Evolutionary conservation across 1,140 invertebrate species (phyloP), one percentile per base, ranked within the genome.

Genomic region (Cydia splendana): DNA sequence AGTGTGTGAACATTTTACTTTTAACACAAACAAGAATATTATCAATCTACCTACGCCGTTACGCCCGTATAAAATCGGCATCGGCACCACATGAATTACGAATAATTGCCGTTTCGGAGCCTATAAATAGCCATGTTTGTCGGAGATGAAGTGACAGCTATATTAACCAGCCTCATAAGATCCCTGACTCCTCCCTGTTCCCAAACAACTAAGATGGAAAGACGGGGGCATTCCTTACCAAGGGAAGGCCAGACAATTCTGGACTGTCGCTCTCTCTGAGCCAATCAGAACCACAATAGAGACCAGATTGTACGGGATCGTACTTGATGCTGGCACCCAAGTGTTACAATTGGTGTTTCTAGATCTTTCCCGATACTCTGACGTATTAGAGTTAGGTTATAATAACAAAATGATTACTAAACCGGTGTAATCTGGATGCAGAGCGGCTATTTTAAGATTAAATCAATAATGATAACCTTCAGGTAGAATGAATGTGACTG

Each of bases 341-440:
- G 53, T 62, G 57, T 62, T 42, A 18, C 67, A 71, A 71, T 38
- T 71, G 67, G 28, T 7, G 65, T 34, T 71, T 42, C 67, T 38
- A 71, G 67, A 71, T 71, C 67, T 71, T 71, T 71, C 67, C n/a
- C 34, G 34, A 71, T 71, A 69, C 53, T n/a, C 51, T 57, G 53
- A 57, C 53, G 53, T 18, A 18, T n/a, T 57, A 18, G 15, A 20
- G 9, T 12, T 62, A n/a, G 10, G 9, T 12, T 62, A n/a, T 62
- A 24, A 62, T 62, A 62, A 62, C 57, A 62, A 62, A 62, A 62
- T 62, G 57, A 62, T 62, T 62, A 24, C 5, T 24, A 24, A 24
- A 62, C 57, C n/a, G 57, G 57, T 62, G 20, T 62, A 24, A 4
- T 62, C 57, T 24, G 57, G 57, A 62, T 24, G 9, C 5, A 62